phyloP scores from a whole-genome alignment of 2,113 vertebrate genomes.

The Craseonycteris thonglongyai region DNA sequence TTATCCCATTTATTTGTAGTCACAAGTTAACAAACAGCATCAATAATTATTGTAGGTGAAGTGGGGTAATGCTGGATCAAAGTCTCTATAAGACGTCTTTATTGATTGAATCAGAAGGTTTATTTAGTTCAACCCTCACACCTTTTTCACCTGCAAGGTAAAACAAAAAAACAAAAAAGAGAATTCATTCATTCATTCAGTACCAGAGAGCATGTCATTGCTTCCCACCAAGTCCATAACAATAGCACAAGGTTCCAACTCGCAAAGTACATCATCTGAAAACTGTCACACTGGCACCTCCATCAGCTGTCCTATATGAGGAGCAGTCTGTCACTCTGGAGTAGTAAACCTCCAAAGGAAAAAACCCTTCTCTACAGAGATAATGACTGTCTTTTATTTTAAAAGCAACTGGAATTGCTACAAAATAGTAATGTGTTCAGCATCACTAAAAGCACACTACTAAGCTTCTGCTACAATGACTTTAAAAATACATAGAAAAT shows the following conservation, averaged over 20 bases:
- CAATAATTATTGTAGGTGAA: constrained; percentile 64
- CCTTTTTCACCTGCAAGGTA: constrained; percentile 90
- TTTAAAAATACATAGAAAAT: neutral
- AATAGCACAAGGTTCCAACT: neutral
- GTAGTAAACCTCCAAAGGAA: neutral
- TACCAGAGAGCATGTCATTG: neutral
- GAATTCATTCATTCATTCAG: neutral
- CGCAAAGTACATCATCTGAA: neutral
- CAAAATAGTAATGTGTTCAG: neutral
- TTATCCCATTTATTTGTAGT: constrained; percentile 76
- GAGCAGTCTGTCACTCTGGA: neutral
- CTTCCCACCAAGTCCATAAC: neutral
- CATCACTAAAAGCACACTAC: neutral
- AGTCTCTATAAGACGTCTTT: constrained; percentile 79
- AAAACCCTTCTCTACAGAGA: neutral
- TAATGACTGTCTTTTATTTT: neutral
- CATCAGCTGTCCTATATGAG: neutral
- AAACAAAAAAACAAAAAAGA: constrained; percentile 22
- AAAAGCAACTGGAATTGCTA: neutral
- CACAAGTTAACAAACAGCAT: constrained; percentile 76
- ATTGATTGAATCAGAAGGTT: constrained; percentile 88
- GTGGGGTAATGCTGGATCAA: constrained; percentile 72
- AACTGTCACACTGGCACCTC: neutral
- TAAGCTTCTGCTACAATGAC: neutral
- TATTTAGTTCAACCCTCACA: constrained; percentile 93